Base-by-base conservation (phyloP, 2,797 vertebrate genomes). In the Gallinago stenura region DNA sequence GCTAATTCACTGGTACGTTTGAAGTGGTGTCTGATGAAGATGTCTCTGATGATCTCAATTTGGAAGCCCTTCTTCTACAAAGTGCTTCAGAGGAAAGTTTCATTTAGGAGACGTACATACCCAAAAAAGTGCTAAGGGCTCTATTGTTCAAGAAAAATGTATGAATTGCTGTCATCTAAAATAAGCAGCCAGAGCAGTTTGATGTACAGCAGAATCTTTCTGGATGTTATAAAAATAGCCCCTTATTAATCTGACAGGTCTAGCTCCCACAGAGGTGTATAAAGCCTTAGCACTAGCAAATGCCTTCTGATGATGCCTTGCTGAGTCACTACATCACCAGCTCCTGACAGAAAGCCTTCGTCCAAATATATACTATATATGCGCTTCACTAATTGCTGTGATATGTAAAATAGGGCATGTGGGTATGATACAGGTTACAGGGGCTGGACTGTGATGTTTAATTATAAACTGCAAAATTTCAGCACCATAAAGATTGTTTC, bases 261-360 rank as follows among this genome's bases (percentile, higher is more conserved):
- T 70, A 43, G 60, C 78, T 60, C 86, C 73, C n/a, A 15, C 35
- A n/a, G 81, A 80, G 65, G 26, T 79, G 77, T 76, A n/a, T 45
- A 95, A 84, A 97, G 83, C 54, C 58, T 84, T 31, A 84, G 69
- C 66, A 31, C 57, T 60, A 21, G 69, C 91, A 94, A 57, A 60
- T 64, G 46, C 66, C 60, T 87, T 93, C 83, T 88, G 72, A 82
- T 65, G 85, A 71, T 93, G 89, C 66, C 85, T 80, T 91, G 68
- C 95, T 94, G 95, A 94, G 92, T 97, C 95, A 92, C 82, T 75
- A 66, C 66, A 86, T 82, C 89, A 88, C n/a, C 87, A 90, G 69
- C 30, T 91, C 58, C 81, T 90, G 80, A 91, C 77, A 90, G 65
- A 87, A 83, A 90, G 61, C 41, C 43, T 80, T 75, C 43, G 4